A percentile compares a stretch with the other conserved stretches of the same genome.
These are phyloP conservation scores for Cinclus cinclus DNA, from an alignment of 2,113 vertebrate genomes.

Conservation along the genomic window DNA sequence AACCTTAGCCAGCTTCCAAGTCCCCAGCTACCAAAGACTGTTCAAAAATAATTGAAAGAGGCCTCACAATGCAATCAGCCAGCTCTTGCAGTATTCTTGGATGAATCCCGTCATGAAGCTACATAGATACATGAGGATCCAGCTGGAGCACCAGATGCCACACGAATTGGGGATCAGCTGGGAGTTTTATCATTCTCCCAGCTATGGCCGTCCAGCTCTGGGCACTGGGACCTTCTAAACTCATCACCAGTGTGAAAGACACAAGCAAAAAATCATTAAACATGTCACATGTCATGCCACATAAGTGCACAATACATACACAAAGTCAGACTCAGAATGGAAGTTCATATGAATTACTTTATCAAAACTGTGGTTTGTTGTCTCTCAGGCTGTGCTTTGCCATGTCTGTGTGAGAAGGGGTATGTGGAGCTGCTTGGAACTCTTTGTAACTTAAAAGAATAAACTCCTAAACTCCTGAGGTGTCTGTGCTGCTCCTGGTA, in stretches of 20 bases:
- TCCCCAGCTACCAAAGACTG: not conserved
- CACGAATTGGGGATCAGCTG: rapidly evolving
- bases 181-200: not conserved
- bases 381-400: not conserved
- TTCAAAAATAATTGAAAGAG: not conserved
- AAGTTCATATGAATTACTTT: not conserved
- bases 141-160: not conserved
- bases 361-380: not conserved
- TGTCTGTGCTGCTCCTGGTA: not conserved
- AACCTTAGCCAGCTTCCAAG: not conserved
- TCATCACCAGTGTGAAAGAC: not conserved
- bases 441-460: not conserved
- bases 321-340: not conserved
- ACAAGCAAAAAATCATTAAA: not conserved
- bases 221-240: not conserved
- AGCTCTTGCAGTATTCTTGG: not conserved
- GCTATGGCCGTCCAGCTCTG: not conserved
- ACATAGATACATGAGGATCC: not conserved
- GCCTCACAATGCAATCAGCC: not conserved
- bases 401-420: rapidly evolving
- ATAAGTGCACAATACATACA: not conserved
- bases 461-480: not conserved
- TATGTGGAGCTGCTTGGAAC: not conserved
- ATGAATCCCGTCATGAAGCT: not conserved
- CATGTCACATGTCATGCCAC: not conserved